Evolutionary conservation across 64 coral and sea anemone species (phyloP).

Genomic region (Exaiptasia diaphana): DNA sequence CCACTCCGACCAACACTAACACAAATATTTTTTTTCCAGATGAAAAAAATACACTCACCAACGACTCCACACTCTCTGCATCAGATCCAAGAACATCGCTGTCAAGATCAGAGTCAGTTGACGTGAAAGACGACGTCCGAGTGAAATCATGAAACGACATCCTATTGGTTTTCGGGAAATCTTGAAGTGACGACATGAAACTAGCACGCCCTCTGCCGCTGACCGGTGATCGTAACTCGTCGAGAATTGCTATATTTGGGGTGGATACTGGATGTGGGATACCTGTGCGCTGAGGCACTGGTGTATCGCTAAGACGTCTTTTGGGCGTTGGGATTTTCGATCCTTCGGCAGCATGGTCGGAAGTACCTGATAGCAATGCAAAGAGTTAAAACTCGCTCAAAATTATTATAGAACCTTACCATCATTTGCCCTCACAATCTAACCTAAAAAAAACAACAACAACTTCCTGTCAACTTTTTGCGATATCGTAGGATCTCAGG

Average conservation of each 20-base stretch:
- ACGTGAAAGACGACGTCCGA: background rate
- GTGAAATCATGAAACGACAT: background rate
- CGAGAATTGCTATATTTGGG: background rate
- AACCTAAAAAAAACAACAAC: no score
- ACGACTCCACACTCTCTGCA: background rate
- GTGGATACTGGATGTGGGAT: background rate
- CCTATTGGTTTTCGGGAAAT: background rate
- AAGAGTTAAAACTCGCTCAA: no score
- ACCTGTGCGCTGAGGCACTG: background rate
- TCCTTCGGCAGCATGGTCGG: background rate
- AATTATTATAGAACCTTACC: no score
- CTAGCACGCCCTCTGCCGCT: background rate
- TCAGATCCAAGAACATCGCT: conserved; percentile 9
- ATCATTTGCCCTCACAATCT: no score
- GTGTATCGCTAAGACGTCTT: background rate
- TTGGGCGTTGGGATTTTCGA: background rate
- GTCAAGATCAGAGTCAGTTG: background rate
- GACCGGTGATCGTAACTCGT: background rate
- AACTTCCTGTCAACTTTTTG: no score
- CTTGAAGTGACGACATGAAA: background rate
- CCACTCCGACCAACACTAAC: no score
- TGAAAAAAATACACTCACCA: no score
- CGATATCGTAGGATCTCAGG: no score
- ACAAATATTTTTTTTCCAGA: no score
- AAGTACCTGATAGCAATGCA: no score